phyloP scores from a whole-genome alignment of 2,113 vertebrate genomes.

The Picathartes gymnocephalus region DNA sequence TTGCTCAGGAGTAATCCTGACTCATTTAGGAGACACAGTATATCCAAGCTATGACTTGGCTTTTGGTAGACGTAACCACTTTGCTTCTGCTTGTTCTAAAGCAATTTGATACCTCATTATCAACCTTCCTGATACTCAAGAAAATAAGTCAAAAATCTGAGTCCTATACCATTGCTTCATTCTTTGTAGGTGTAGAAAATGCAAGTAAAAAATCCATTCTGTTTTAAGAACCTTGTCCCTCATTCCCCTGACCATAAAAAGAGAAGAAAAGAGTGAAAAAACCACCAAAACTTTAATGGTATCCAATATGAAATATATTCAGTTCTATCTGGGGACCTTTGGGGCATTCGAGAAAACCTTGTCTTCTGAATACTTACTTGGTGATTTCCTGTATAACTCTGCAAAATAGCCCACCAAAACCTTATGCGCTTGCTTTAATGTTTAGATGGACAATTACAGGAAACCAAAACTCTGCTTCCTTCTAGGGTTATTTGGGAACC shows the following conservation, averaged over 20 bases:
- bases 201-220: background rate
- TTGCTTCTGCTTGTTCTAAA: background rate
- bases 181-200: background rate
- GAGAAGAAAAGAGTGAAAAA: background rate
- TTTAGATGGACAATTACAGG: background rate
- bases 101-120: background rate
- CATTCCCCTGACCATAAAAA: background rate
- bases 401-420: background rate
- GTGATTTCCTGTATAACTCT: background rate
- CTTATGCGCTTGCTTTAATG: background rate
- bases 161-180: background rate
- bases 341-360: background rate
- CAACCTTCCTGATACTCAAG: background rate
- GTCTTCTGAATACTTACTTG: background rate
- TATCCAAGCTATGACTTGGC: background rate
- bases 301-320: background rate
- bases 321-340: background rate
- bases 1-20: background rate
- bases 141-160: background rate
- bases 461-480: background rate
- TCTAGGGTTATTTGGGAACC: background rate
- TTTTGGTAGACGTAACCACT: background rate
- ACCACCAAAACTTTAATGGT: background rate
- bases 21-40: background rate
- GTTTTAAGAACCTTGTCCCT: background rate